Conservation (phyloP, 2,113 vertebrate species). For the Mesocricetus auratus region DNA sequence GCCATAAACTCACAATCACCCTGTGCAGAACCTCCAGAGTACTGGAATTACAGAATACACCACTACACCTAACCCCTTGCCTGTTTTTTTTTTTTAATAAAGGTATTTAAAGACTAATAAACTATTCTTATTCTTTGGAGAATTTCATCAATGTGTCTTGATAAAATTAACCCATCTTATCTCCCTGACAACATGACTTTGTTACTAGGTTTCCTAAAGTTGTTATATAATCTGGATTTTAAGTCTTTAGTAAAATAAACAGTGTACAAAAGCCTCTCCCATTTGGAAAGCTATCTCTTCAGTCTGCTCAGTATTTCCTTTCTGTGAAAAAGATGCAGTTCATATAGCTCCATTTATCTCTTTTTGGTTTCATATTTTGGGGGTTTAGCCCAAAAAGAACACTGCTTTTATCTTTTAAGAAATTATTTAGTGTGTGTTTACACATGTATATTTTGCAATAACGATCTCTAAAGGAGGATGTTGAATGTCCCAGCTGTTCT, state of each 20-base stretch:
- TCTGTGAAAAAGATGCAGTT: neutral
- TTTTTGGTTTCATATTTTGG: neutral
- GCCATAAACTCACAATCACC: neutral
- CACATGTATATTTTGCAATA: neutral
- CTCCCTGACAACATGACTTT: neutral
- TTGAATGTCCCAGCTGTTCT: neutral
- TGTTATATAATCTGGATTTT: neutral
- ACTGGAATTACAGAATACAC: neutral
- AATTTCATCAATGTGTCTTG: neutral
- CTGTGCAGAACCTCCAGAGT: neutral
- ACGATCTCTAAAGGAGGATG: neutral
- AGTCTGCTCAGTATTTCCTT: neutral
- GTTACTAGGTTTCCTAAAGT: neutral
- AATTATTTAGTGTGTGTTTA: neutral
- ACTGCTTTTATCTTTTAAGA: neutral
- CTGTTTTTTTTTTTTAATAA: neutral
- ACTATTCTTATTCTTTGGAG: neutral
- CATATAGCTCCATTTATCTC: neutral
- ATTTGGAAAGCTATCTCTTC: neutral
- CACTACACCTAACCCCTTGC: neutral
- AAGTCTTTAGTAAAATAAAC: neutral
- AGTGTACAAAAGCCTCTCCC: neutral
- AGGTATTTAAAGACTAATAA: neutral
- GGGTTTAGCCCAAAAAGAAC: neutral
- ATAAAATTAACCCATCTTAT: neutral